phyloP scores from a whole-genome alignment of 2,888 invertebrate species.

The Prosapia bicincta region DNA sequence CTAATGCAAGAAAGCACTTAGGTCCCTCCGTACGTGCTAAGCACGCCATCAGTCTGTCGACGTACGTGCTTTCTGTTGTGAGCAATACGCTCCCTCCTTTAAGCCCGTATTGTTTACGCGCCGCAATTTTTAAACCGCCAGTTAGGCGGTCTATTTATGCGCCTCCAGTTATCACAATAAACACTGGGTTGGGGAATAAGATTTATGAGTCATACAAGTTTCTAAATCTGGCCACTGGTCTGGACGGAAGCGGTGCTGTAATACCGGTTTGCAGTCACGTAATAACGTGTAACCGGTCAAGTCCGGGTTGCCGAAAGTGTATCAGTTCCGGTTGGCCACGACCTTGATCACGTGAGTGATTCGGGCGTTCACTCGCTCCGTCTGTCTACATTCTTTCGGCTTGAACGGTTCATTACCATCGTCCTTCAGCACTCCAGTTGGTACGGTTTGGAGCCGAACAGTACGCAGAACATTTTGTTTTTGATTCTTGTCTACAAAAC shows the following conservation, averaged over 20 bases:
- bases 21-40: background rate
- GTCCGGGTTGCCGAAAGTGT: background rate
- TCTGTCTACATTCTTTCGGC: background rate
- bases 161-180: background rate
- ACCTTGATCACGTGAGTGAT: background rate
- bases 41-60: background rate
- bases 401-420: too few relatives aligned
- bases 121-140: background rate
- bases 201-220: background rate
- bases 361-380: background rate
- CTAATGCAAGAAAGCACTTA: background rate
- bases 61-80: background rate
- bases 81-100: background rate
- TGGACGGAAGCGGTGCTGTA: background rate
- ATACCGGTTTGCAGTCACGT: background rate
- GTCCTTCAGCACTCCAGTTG: too few relatives aligned
- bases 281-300: background rate
- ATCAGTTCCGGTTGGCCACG: background rate
- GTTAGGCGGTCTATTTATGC: background rate
- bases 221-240: background rate
- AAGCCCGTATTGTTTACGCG: background rate
- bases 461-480: too few relatives aligned
- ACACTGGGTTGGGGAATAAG: background rate
- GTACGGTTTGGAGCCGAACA: too few relatives aligned
- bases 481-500: too few relatives aligned